These are phyloP conservation scores for Andrena cerasifolii DNA, from an alignment of 1,140 invertebrate species.

Conservation along the genomic window DNA sequence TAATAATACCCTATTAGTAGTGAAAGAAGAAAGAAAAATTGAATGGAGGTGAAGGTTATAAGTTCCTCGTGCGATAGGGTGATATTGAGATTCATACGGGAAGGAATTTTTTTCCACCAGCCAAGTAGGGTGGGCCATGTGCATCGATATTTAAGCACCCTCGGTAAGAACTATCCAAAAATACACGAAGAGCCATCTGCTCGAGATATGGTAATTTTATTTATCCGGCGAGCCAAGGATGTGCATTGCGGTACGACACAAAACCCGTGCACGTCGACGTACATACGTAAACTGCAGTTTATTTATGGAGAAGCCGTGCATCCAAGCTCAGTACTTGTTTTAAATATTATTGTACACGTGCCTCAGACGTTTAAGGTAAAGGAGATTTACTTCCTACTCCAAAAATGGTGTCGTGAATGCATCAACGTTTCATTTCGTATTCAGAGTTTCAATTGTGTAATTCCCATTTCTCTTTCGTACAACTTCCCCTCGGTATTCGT, in stretches of 20 bases:
- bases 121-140: conserved; percentile 62
- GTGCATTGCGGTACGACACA: conserved; percentile 15
- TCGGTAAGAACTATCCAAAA: conserved; percentile 56
- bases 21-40: background rate
- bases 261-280: conserved; percentile 2
- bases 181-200: conserved; percentile 55
- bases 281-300: conserved; percentile 10
- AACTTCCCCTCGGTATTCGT: too few relatives aligned
- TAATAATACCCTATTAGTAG: too few relatives aligned
- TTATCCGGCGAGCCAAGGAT: conserved; percentile 50
- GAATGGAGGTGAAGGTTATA: background rate
- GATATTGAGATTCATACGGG: background rate
- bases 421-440: too few relatives aligned
- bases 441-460: too few relatives aligned
- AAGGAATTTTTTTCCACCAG: conserved; percentile 12
- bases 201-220: conserved; percentile 60
- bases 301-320: conserved; percentile 16
- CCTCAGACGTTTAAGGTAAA: background rate
- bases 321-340: background rate
- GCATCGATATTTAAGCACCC: conserved; percentile 50
- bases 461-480: too few relatives aligned
- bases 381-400: background rate
- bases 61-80: conserved; percentile 1
- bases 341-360: conserved; percentile 25
- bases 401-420: too few relatives aligned